Conservation (phyloP, 2,888 invertebrate species). For the Oligia fasciuncula region DNA sequence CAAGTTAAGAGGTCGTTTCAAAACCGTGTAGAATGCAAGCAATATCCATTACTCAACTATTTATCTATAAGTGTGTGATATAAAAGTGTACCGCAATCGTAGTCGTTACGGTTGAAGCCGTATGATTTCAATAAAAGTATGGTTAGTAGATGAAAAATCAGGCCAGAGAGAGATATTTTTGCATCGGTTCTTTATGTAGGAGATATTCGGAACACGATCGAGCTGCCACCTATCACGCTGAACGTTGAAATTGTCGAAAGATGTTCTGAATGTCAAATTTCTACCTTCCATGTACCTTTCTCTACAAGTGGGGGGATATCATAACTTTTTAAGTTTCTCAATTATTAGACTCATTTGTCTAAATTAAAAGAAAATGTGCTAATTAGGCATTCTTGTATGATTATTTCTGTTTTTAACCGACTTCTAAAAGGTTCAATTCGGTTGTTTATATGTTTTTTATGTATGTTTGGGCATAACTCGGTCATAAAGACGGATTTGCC, state of each 20-base stretch:
- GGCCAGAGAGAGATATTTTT: constrained; percentile 37
- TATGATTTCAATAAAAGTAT: constrained; percentile 53
- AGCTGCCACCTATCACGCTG: constrained; percentile 41
- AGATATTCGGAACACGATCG: constrained; percentile 52
- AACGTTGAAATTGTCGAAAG: constrained; percentile 54
- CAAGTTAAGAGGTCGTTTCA: constrained; percentile 75
- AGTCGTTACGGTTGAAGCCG: constrained; percentile 48
- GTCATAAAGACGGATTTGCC: too few species aligned
- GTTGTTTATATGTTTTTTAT: too few species aligned
- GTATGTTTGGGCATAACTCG: too few species aligned
- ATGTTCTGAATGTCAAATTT: constrained; percentile 53
- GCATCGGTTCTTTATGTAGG: constrained; percentile 44
- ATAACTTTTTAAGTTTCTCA: constrained; percentile 21
- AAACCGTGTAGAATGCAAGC: constrained; percentile 71
- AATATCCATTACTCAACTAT: constrained; percentile 76
- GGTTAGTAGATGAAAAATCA: constrained; percentile 48
- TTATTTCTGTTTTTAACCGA: background rate
- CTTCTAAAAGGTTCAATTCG: too few species aligned
- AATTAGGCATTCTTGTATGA: background rate
- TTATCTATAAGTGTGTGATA: constrained; percentile 55
- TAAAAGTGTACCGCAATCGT: constrained; percentile 43
- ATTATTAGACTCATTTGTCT: constrained; percentile 25
- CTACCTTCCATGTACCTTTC: background rate
- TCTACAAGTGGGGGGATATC: background rate
- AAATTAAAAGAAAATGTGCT: constrained; percentile 21